Base-by-base conservation (phyloP, 2,888 invertebrate genomes). In the Melolontha melolontha region DNA sequence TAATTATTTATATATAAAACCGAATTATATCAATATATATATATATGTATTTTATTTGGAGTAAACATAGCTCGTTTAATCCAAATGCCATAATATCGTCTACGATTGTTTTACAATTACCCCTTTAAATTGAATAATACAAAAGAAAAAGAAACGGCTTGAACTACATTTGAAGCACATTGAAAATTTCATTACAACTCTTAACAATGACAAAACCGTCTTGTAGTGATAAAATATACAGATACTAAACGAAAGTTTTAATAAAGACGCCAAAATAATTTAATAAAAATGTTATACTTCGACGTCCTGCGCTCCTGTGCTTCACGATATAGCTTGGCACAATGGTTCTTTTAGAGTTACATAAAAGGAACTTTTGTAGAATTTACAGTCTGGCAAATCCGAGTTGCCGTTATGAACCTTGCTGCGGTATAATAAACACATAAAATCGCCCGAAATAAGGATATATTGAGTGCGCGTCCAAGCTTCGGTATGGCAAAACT, bases 401-500 rank as follows among this genome's bases (percentile, higher is more conserved):
- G 71, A 72, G 76, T 78, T 75, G 78, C 78, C 77, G 80, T 82
- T 83, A 83, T 83, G 81, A 82, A 83, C 82, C 80, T 79, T 76
- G 77, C 79, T 80, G 80, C 80, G 76, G 84, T 83, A 84, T 84
- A 84, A 84, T 84, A 83, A 82, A 82, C 80, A 80, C 82, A 82
- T 84, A 84, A 83, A 84, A 83, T 82, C 81, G 81, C 79, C 82
- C 80, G 81, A 80, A 83, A 84, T 83, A 82, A 82, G 83, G 84
- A 83, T 83, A 83, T 83, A 83, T 83, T 82, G 83, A 83, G 81
- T 83, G 81, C 81, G 75, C 74, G 80, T 49, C 78, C 76, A 78
- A 79, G 77, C 78, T 77, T 51, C 49, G 51, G 22, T 47, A 64
- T 55, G 47, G 71, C 76, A 75, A 77, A 80, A 80, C 77, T 81